A percentile compares a stretch with the other conserved stretches of the same genome.
phyloP scores from a whole-genome alignment of 2,797 vertebrate genomes.

The Phataginus tetradactyla region DNA sequence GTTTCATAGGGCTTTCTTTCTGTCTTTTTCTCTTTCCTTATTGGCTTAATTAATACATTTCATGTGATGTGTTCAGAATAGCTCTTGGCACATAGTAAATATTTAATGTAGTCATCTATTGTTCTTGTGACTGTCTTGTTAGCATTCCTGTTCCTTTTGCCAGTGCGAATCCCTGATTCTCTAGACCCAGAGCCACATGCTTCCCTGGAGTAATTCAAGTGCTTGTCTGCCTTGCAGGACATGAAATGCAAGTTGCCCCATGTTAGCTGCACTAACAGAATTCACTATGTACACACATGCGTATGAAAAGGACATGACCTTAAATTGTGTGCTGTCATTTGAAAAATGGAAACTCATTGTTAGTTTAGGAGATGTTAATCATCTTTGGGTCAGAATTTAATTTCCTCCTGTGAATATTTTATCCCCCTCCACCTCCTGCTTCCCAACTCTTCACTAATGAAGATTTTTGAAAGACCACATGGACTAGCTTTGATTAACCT shows the following conservation, averaged over 20 bases:
- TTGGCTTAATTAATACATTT: slow-evolving; percentile 1
- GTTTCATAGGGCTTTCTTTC: not conserved
- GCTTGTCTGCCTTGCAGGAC: not conserved
- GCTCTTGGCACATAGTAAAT: not conserved
- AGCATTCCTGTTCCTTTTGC: not conserved
- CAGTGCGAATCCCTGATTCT: not conserved
- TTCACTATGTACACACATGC: not conserved
- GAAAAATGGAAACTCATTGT: slow-evolving; percentile 8
- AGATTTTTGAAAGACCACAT: not conserved
- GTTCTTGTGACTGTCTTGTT: not conserved
- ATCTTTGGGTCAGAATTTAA: slow-evolving; percentile 55
- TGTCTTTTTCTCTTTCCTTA: not conserved
- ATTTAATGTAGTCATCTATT: not conserved
- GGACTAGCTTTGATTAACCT: slow-evolving; percentile 31
- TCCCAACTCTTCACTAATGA: slow-evolving; percentile 27
- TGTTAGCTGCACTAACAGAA: no score
- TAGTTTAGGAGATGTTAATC: slow-evolving; percentile 47
- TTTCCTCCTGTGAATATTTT: slow-evolving; percentile 63
- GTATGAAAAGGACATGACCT: not conserved
- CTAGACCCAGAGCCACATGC: not conserved
- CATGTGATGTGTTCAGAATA: not conserved
- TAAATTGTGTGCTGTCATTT: not conserved
- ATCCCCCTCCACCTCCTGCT: not conserved
- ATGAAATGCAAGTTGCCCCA: not conserved
- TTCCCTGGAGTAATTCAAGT: not conserved